Evolutionary conservation across 2,888 invertebrate species (phyloP), one percentile per base, ranked within the genome.

Genomic region (Dendrolimus houi): DNA sequence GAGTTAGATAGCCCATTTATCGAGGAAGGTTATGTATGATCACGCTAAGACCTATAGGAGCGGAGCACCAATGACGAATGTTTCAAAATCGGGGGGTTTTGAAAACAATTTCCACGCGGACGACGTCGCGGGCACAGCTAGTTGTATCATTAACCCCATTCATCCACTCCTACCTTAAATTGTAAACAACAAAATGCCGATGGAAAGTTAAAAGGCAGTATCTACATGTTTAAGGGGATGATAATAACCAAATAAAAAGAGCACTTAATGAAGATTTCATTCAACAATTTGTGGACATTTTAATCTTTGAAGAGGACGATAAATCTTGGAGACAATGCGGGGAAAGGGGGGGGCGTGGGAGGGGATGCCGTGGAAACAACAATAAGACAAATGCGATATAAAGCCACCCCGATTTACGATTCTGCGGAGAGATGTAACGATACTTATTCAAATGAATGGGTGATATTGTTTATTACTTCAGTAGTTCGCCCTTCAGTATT

Each of bases 311-410:
- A 59, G 58, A 60, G 47, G 62, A 62, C 67, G 58, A 74, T 78
- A 75, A 76, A 75, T 77, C 67, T 66, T 64, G 61, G 58, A 68
- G 67, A 69, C 68, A 65, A 70, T 68, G 67, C 63, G 66, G 64
- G 67, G 70, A 69, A 67, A 68, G 67, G 64, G 64, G 60, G 61
- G 62, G 60, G 60, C 64, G 65, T 6, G 3, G 29, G 29, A 29
- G 29, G 56, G 57, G 60, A 59, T 64, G 64, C 59, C 61, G 66
- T 7, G 47, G 47, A 47, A 47, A 47, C 47, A 47, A 47, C 47
- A 47, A 74, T 73, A 74, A 75, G 70, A 76, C 69, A 70, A 74
- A 76, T 72, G 70, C 64, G 71, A 73, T 69, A 71, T 71, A 71
- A 75, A 77, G 68, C 70, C 64, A 62, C 65, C 62, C 47, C 42